These are phyloP conservation scores for Pagetopsis macropterus DNA, from an alignment of 2,797 vertebrate genomes.

Conservation along the genomic window DNA sequence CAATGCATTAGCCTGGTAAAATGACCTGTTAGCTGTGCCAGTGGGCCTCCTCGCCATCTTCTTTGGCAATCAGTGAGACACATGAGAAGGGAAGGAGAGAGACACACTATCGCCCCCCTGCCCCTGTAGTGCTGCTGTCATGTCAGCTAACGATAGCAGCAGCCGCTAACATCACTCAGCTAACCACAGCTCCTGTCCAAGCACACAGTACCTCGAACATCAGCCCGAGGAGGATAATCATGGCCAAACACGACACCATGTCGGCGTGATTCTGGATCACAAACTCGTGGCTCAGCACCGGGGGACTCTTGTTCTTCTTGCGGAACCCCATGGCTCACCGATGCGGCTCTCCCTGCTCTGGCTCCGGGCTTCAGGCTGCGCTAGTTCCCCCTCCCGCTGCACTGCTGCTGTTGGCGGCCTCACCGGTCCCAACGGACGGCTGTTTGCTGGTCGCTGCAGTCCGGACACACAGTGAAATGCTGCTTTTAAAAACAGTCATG, in stretches of 20 bases:
- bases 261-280: slow-evolving; percentile 86
- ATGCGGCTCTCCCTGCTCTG: slow-evolving; percentile 36
- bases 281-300: slow-evolving; percentile 87
- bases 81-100: slow-evolving; percentile 63
- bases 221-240: slow-evolving; percentile 82
- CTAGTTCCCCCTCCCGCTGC: slow-evolving; percentile 40
- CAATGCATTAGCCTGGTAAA: slow-evolving; percentile 39
- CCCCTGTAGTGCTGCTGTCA: slow-evolving; percentile 66
- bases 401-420: slow-evolving; percentile 15
- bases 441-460: slow-evolving; percentile 26
- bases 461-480: slow-evolving; percentile 43
- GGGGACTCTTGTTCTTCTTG: slow-evolving; percentile 85
- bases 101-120: slow-evolving; percentile 55
- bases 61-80: slow-evolving; percentile 64
- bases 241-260: slow-evolving; percentile 80
- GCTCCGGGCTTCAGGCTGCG: slow-evolving; percentile 25
- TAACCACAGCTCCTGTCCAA: slow-evolving; percentile 39
- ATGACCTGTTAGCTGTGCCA: slow-evolving; percentile 42
- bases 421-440: slow-evolving; percentile 27
- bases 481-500: slow-evolving; percentile 68
- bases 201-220: slow-evolving; percentile 83
- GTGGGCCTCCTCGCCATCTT: slow-evolving; percentile 67
- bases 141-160: slow-evolving; percentile 64
- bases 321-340: slow-evolving; percentile 81
- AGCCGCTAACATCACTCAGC: slow-evolving; percentile 52